Evolutionary conservation across 2,113 vertebrate species (phyloP).

Genomic region (Drymodes brunneopygia): DNA sequence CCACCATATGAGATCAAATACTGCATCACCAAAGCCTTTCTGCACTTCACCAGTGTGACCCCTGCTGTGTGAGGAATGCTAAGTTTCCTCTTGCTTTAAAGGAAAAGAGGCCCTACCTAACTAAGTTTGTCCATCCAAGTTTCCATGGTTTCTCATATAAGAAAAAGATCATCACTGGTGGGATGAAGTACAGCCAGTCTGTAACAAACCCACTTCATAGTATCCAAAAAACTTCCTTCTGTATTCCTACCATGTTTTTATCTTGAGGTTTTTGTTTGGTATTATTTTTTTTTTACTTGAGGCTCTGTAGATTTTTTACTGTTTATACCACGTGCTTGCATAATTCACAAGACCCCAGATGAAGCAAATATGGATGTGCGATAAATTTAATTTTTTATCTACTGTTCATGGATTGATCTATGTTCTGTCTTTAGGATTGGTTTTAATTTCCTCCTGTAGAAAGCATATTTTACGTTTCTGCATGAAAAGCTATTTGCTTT

Average conservation of each 20-base stretch:
- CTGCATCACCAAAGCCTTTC: not conserved
- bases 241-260: not conserved
- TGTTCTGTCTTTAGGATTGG: not conserved
- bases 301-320: not conserved
- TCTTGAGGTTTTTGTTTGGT: not conserved
- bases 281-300: not conserved
- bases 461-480: not conserved
- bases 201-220: not conserved
- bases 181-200: not conserved
- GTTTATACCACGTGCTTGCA: not conserved
- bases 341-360: not conserved
- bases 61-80: slow-evolving; percentile 43
- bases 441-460: not conserved
- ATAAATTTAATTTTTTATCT: not conserved
- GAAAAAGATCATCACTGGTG: not conserved
- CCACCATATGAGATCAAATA: slow-evolving; percentile 44
- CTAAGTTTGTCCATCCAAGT: slow-evolving; percentile 6
- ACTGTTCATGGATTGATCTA: not conserved
- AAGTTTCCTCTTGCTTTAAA: slow-evolving; percentile 31
- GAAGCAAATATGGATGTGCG: not conserved
- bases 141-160: slow-evolving; percentile 24
- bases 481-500: not conserved
- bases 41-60: not conserved
- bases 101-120: not conserved
- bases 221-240: not conserved